A percentile compares a stretch with the other conserved stretches of the same genome.
phyloP scores from a whole-genome alignment of 2,113 vertebrate genomes.

The Chlamydotis undulata region DNA sequence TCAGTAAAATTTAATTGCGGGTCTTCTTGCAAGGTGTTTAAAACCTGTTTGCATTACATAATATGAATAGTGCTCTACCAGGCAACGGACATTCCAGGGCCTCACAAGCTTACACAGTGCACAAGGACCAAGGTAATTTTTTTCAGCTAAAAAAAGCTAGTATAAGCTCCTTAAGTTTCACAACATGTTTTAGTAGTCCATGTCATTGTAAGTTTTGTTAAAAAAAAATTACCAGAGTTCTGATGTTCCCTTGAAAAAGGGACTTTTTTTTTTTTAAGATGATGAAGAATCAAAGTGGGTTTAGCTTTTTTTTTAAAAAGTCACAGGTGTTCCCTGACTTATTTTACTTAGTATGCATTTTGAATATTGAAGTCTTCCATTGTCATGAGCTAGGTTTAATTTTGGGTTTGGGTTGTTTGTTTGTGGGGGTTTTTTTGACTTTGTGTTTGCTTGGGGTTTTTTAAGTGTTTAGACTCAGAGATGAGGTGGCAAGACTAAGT shows the following conservation, averaged over 20 bases:
- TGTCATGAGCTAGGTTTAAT: background rate
- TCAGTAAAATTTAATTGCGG: background rate
- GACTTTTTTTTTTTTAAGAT: background rate
- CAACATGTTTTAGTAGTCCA: background rate
- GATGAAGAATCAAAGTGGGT: background rate
- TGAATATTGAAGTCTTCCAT: background rate
- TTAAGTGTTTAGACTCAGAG: background rate
- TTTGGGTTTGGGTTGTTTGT: background rate
- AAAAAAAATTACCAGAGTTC: background rate
- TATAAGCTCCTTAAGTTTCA: background rate
- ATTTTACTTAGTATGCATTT: background rate
- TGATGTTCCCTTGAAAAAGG: background rate
- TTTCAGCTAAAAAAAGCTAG: background rate
- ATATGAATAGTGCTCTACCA: background rate
- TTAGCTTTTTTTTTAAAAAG: background rate
- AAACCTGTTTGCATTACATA: background rate
- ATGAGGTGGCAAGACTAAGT: background rate
- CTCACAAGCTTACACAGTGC: background rate
- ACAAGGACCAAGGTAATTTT: background rate
- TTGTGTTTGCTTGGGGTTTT: background rate
- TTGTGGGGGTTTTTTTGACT: too few relatives aligned
- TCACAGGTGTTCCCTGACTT: background rate
- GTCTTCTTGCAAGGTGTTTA: background rate
- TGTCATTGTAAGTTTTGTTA: background rate
- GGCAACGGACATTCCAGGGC: background rate